A percentile compares a stretch with the other conserved stretches of the same genome.
These are phyloP conservation scores for Mythimna loreyi DNA, from an alignment of 2,888 invertebrate genomes.

Conservation along the genomic window DNA sequence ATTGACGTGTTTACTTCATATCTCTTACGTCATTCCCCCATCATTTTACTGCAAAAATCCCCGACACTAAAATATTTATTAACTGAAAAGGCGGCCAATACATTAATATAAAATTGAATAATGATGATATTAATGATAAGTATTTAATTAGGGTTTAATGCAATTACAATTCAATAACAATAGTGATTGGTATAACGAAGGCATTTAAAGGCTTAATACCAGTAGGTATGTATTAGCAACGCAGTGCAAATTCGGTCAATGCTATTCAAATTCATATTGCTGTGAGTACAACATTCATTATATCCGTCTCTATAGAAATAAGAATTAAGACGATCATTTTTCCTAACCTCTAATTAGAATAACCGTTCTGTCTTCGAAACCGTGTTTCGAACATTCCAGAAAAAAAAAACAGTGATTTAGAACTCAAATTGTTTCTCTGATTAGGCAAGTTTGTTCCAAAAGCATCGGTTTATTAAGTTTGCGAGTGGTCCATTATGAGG, in stretches of 20 bases:
- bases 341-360: slow-evolving; percentile 23
- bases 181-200: slow-evolving; percentile 62
- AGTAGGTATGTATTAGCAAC: slow-evolving; percentile 50
- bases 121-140: slow-evolving; percentile 35
- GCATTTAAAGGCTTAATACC: slow-evolving; percentile 57
- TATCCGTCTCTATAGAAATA: slow-evolving; percentile 37
- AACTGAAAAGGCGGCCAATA: slow-evolving; percentile 28
- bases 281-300: slow-evolving; percentile 40
- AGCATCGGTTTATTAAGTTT: slow-evolving; percentile 17
- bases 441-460: slow-evolving; percentile 15
- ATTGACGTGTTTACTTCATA: slow-evolving; percentile 58
- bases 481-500: slow-evolving; percentile 7
- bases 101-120: slow-evolving; percentile 24
- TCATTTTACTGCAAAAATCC: slow-evolving; percentile 45
- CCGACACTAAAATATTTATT: slow-evolving; percentile 11
- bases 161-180: slow-evolving; percentile 63
- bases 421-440: slow-evolving; percentile 2
- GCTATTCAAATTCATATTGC: slow-evolving; percentile 61
- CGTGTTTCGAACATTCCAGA: slow-evolving; percentile 17
- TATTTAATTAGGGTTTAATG: slow-evolving; percentile 54
- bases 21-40: slow-evolving; percentile 63
- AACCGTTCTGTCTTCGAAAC: not conserved
- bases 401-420: slow-evolving; percentile 5
- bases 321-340: slow-evolving; percentile 29
- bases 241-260: slow-evolving; percentile 65